Base-by-base conservation (phyloP, 1,140 invertebrate genomes). In the Achatina immaculata region DNA sequence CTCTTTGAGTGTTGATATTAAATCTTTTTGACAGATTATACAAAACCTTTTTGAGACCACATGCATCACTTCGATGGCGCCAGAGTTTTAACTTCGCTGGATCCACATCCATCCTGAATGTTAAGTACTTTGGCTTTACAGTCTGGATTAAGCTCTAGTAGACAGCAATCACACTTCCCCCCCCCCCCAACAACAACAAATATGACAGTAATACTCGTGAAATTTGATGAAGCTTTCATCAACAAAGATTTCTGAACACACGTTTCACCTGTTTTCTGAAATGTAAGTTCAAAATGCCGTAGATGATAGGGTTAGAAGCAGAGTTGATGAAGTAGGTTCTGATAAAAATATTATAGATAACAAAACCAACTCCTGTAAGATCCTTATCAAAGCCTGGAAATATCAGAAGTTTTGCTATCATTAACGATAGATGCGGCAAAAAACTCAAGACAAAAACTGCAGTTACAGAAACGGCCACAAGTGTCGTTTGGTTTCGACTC, bases 201-300 rank as follows among this genome's bases (percentile, higher is more conserved):
- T n/a, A n/a, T n/a, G n/a, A n/a, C n/a, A n/a, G n/a, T n/a, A n/a
- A n/a, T n/a, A n/a, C n/a, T n/a, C n/a, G n/a, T n/a, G n/a, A n/a
- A n/a, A n/a, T n/a, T n/a, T 51, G 11, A 11, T 51, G 48, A 14
- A 11, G 48, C 11, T 24, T 14, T 24, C 48, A 16, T 9, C 62
- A 66, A 28, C 14, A 66, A 31, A 16, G 9, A 66, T 9, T 14
- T 66, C 28, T 66, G 28, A 66, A 28, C 14, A 66, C 9, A n/a
- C 28, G 14, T 31, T 28, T 14, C 11, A 66, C 28, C 28, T 66
- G 19, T 31, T n/a, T 19, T 31, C 62, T 14, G 31, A 66, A 66
- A 14, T 28, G 62, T 66, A 31, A 66, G 62, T 66, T 66, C 62
- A 66, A 66, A 28, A 66, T 66, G 14, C 62, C 62, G 31, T 66